Evolutionary conservation across 2,888 invertebrate species (phyloP).

Genomic region (Labia minor): DNA sequence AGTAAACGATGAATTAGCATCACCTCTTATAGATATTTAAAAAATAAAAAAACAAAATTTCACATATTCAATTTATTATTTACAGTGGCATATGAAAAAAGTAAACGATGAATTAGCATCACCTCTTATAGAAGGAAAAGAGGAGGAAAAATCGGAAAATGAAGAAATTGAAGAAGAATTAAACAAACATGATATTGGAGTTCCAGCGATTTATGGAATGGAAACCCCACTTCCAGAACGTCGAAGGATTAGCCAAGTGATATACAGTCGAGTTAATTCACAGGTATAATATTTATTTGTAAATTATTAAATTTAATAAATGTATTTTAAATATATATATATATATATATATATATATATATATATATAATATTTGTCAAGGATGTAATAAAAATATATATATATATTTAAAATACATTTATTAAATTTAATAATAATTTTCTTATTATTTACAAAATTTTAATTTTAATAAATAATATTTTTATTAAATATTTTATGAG

Average conservation of each 20-base stretch:
- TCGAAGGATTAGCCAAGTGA: constrained; percentile 23
- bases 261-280: constrained; percentile 28
- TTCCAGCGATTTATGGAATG: constrained; percentile 37
- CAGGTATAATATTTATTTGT: not conserved
- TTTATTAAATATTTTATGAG: too few species aligned
- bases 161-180: too few species aligned
- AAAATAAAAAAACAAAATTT: too few species aligned
- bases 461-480: too few species aligned
- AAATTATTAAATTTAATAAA: not conserved
- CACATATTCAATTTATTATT: too few species aligned
- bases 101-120: not conserved
- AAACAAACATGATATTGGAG: constrained; percentile 36
- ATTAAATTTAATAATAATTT: too few species aligned
- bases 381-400: too few species aligned
- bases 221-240: constrained; percentile 33
- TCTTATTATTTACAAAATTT: too few species aligned
- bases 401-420: too few species aligned
- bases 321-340: not conserved
- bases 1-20: not conserved
- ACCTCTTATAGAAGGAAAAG: not conserved
- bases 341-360: not conserved
- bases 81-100: not conserved
- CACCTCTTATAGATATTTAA: not conserved
- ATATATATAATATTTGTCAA: too few species aligned
- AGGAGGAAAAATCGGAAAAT: not conserved